Evolutionary conservation across 2,797 vertebrate species (phyloP).

Genomic region (Rousettus madagascariensis): DNA sequence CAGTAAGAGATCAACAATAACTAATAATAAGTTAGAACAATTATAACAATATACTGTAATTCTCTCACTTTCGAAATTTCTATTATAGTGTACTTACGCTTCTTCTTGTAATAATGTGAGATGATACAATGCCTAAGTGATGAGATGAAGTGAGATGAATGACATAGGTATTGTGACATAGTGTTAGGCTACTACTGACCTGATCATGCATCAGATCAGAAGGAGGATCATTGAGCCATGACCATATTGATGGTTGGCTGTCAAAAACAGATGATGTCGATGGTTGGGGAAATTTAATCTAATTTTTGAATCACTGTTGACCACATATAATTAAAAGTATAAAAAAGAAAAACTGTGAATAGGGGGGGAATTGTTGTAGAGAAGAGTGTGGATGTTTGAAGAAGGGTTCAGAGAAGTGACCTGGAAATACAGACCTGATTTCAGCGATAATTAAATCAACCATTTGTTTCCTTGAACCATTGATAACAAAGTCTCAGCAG

Average conservation of each 20-base stretch:
- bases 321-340: background rate
- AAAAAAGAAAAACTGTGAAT: background rate
- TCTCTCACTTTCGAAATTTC: background rate
- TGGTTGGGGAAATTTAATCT: background rate
- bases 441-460: background rate
- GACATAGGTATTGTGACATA: background rate
- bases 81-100: background rate
- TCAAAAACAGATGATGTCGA: background rate
- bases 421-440: background rate
- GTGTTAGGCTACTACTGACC: background rate
- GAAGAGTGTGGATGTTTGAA: background rate
- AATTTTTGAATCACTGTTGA: background rate
- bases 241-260: background rate
- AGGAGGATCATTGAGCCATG: background rate
- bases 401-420: background rate
- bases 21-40: background rate
- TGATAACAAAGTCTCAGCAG: too few relatives aligned
- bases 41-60: background rate
- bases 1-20: background rate
- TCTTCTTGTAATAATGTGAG: background rate
- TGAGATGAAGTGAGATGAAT: background rate
- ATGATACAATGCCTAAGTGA: background rate
- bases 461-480: too few relatives aligned
- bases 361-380: background rate
- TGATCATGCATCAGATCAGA: background rate